These are phyloP conservation scores for Garrulus glandarius DNA, from an alignment of 2,797 vertebrate genomes.

Conservation along the genomic window DNA sequence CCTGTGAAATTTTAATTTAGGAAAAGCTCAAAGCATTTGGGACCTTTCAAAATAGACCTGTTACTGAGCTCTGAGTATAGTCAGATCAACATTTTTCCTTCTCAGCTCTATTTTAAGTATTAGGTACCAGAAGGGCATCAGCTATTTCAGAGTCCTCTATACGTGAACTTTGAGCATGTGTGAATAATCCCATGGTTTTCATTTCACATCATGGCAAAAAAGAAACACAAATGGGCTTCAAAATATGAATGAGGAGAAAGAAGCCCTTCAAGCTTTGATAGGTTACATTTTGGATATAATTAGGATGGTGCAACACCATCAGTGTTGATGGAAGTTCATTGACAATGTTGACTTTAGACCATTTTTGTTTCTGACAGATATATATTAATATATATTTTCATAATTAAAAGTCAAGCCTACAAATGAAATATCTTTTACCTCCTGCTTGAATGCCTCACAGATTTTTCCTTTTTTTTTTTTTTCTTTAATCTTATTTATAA, in stretches of 20 bases:
- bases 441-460: not conserved
- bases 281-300: not conserved
- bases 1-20: not conserved
- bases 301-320: not conserved
- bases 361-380: not conserved
- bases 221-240: not conserved
- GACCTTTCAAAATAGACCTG: not conserved
- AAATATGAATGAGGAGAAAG: not conserved
- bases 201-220: not conserved
- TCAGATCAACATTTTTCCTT: not conserved
- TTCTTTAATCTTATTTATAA: conserved; percentile 12
- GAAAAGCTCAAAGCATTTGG: not conserved
- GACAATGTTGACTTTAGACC: not conserved
- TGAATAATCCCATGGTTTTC: not conserved
- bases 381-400: not conserved
- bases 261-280: not conserved
- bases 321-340: not conserved
- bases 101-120: not conserved
- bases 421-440: not conserved
- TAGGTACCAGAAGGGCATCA: not conserved
- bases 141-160: not conserved
- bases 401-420: not conserved
- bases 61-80: not conserved
- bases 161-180: not conserved
- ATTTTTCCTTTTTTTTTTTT: not conserved